Base-by-base conservation (phyloP, 2,888 invertebrate genomes). In the Tetanocera ferruginea region DNA sequence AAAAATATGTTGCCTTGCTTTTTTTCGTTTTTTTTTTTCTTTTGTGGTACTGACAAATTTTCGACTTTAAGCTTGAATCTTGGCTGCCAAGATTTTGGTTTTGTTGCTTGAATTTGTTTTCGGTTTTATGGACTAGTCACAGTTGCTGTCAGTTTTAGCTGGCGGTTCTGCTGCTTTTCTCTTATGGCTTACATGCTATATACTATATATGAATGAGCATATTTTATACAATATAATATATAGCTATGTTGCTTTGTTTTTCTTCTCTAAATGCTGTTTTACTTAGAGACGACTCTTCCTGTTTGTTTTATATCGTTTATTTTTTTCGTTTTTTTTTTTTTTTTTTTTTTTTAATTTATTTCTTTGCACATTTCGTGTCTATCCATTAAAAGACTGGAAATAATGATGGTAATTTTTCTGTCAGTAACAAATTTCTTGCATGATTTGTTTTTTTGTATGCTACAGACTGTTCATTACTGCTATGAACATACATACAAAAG, bases 341-440 rank as follows among this genome's bases (percentile, higher is more conserved):
- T 67, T 43, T 34, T 66, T 23, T 49, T 23, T 70, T 49, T 51
- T 25, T 17, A 28, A 14, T 74, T 31, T 17, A 9, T 73, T 57
- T 1, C 34, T 31, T 57, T 23, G 31, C 49, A 64, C 71, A 75
- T 71, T 71, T 74, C 78, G 71, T 37, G 72, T 67, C 76, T 76
- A 76, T 75, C 75, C 72, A 71, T 78, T 71, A 76, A 67, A 43
- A 71, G 76, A 25, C 25, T 76, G 19, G 64, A 57, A 51, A 83
- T 85, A 86, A 85, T 85, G 86, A 85, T 84, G 86, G 85, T 85
- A 86, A 86, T 85, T 86, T 85, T 84, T 80, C 82, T 85, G 86
- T 85, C 86, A 86, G 85, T 85, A 84, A 85, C 83, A 86, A 85
- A 85, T 85, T 86, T 85, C 85, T 85, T 83, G 86, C 86, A 82